A percentile compares a stretch with the other conserved stretches of the same genome.
Evolutionary conservation across 2,888 invertebrate species (phyloP).

Genomic region (Raillietiella orientalis): DNA sequence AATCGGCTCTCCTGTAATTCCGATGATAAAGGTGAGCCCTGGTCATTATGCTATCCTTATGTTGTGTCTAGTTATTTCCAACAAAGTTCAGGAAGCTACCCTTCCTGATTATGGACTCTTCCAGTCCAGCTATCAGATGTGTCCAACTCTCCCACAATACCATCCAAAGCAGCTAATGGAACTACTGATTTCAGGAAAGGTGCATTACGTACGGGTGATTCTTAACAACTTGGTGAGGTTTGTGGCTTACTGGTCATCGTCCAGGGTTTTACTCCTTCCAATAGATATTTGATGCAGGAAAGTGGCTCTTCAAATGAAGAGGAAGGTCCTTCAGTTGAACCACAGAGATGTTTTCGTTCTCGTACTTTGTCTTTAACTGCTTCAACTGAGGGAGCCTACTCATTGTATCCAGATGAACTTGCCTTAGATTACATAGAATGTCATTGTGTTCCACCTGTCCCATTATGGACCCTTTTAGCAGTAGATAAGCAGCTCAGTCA

Average conservation of each 20-base stretch:
- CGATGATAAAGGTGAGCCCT: too few species aligned
- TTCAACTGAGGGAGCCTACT: background rate
- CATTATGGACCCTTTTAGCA: conserved; percentile 74
- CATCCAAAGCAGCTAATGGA: conserved; percentile 98
- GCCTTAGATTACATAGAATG: conserved; percentile 80
- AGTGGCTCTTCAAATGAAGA: background rate
- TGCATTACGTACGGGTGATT: conserved; percentile 90
- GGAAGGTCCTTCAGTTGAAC: conserved; percentile 1
- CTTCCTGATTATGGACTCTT: conserved; percentile 83
- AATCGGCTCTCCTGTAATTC: too few species aligned
- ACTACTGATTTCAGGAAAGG: conserved; percentile 85
- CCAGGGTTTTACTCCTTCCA: too few species aligned
- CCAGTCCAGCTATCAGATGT: conserved; percentile 85
- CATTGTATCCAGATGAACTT: conserved; percentile 44
- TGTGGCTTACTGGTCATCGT: too few species aligned
- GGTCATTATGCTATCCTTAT: too few species aligned
- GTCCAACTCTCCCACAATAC: conserved; percentile 90
- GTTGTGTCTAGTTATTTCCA: too few species aligned
- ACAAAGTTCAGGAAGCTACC: conserved; percentile 24
- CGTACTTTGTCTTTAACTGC: conserved; percentile 33
- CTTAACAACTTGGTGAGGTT: conserved; percentile 75
- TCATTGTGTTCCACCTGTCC: conserved; percentile 87
- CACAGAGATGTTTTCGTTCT: conserved; percentile 65
- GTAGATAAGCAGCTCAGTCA: conserved; percentile 47
- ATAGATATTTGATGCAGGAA: background rate